A percentile compares a stretch with the other conserved stretches of the same genome.
Evolutionary conservation across 2,113 vertebrate genomes (phyloP).

Genomic region (Hypanus sabinus): DNA sequence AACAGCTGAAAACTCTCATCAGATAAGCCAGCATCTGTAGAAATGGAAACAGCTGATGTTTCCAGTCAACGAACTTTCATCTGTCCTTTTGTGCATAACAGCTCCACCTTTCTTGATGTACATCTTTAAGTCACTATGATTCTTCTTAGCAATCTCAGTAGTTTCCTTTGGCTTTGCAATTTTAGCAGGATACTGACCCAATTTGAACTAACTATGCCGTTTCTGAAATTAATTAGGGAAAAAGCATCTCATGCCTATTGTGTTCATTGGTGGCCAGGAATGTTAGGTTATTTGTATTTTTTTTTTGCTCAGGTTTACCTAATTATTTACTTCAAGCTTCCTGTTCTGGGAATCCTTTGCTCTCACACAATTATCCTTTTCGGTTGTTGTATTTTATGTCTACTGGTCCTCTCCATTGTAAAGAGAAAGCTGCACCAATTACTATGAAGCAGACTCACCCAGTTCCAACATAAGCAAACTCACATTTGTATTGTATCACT

Average conservation of each 20-base stretch:
- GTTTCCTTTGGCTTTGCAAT: not conserved
- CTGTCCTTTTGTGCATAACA: no score
- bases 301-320: not conserved
- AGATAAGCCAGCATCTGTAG: no score
- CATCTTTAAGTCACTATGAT: no score
- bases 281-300: not conserved
- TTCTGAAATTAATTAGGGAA: not conserved
- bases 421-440: not conserved
- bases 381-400: not conserved
- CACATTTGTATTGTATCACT: conserved; percentile 3
- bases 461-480: not conserved
- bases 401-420: not conserved
- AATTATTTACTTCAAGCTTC: not conserved
- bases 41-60: no score
- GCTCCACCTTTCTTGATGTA: no score
- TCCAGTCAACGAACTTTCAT: no score
- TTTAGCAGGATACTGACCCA: not conserved
- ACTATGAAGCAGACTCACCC: not conserved
- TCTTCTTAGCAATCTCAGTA: not conserved
- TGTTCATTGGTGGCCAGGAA: not conserved
- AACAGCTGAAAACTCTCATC: no score
- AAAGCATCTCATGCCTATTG: not conserved
- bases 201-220: not conserved
- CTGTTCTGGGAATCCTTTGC: not conserved
- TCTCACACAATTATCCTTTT: not conserved